phyloP scores from a whole-genome alignment of 2,888 invertebrate genomes.

The Branchellion lobata region DNA sequence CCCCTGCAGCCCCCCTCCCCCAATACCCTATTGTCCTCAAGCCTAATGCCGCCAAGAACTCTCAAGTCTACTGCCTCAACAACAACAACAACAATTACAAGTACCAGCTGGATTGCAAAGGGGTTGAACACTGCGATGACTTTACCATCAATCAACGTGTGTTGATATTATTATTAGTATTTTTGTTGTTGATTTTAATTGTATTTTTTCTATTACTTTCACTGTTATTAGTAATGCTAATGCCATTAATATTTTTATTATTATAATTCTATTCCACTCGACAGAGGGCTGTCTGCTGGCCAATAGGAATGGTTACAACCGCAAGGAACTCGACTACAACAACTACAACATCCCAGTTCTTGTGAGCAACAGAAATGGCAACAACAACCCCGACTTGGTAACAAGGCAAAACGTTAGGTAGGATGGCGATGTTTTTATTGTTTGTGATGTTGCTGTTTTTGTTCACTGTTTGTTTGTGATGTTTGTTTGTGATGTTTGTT shows the following conservation, averaged over 20 bases:
- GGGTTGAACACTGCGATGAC: neutral
- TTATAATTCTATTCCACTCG: neutral
- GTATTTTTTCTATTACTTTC: no score
- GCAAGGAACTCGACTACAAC: slow-evolving; percentile 25
- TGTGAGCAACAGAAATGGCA: neutral
- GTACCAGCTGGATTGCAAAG: slow-evolving; percentile 31
- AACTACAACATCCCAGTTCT: slow-evolving; percentile 46
- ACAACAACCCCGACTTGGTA: neutral
- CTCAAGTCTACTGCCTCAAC: slow-evolving; percentile 5
- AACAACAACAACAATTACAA: slow-evolving; percentile 7
- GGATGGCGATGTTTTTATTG: no score
- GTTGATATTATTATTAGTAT: slow-evolving; percentile 16
- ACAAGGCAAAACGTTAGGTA: neutral
- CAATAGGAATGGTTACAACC: slow-evolving; percentile 41
- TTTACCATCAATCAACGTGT: slow-evolving; percentile 30
- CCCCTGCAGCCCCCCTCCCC: slow-evolving; percentile 69
- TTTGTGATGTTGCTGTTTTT: no score
- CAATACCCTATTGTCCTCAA: neutral
- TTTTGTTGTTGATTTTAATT: no score
- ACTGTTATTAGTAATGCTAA: no score
- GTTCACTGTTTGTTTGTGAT: no score
- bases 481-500: no score
- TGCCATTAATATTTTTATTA: neutral
- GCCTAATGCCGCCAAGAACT: slow-evolving; percentile 63
- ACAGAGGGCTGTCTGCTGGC: slow-evolving; percentile 41